These are phyloP conservation scores for Crypturellus undulatus DNA, from an alignment of 2,113 vertebrate genomes.

Conservation along the genomic window DNA sequence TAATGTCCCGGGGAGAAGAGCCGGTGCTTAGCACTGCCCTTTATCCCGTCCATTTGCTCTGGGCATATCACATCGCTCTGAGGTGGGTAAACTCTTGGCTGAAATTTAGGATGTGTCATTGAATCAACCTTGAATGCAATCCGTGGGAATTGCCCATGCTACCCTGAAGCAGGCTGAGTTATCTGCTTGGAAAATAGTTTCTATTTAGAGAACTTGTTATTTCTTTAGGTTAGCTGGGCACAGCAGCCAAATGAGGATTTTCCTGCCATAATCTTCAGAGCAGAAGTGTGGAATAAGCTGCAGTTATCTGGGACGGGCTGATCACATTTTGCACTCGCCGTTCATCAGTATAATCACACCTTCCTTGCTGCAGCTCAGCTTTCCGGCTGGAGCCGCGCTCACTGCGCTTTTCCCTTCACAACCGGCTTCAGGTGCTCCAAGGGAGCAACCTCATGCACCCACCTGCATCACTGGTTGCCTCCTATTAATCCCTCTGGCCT, in stretches of 20 bases:
- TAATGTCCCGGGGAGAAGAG: neutral
- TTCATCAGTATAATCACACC: accelerated
- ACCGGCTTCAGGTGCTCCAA: neutral
- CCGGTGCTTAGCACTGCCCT: neutral
- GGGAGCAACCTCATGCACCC: neutral
- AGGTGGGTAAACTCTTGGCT: neutral
- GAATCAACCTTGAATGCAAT: neutral
- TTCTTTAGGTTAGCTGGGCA: neutral
- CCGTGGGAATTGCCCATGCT: neutral
- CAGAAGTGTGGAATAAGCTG: neutral
- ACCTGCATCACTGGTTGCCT: neutral
- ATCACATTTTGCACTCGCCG: neutral
- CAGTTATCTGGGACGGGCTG: neutral
- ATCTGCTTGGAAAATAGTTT: slow-evolving; percentile 1
- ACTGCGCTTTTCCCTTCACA: neutral
- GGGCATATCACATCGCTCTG: neutral
- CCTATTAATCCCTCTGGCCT: neutral
- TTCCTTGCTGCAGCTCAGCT: neutral
- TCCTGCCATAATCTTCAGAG: neutral
- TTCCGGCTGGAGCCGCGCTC: neutral
- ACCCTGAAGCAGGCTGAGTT: neutral
- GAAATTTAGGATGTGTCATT: neutral
- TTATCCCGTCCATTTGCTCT: neutral
- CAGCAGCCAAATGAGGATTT: neutral
- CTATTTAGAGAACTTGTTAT: neutral